phyloP scores from a whole-genome alignment of 2,797 vertebrate genomes.

The Carapus acus region DNA sequence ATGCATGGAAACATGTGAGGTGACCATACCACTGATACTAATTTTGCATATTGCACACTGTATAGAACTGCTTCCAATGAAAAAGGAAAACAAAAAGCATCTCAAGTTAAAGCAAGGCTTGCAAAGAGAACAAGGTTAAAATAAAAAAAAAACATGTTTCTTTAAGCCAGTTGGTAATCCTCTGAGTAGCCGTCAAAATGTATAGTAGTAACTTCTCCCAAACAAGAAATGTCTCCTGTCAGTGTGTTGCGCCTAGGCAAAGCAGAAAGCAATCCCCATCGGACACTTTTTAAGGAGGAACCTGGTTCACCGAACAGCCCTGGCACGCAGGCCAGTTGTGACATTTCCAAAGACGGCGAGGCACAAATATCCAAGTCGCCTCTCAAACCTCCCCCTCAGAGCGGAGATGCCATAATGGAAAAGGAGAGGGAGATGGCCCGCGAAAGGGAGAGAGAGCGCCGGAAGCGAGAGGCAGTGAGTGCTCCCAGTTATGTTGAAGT shows the following conservation, averaged over 20 bases:
- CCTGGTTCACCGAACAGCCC: constrained; percentile 44
- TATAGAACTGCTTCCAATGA: too few relatives aligned
- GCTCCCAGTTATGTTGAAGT: background rate
- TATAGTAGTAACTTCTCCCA: too few relatives aligned
- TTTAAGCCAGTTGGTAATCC: too few relatives aligned
- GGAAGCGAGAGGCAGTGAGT: constrained; percentile 84
- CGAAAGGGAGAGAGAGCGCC: constrained; percentile 83
- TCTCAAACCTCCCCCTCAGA: constrained; percentile 30
- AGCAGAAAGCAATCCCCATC: constrained; percentile 20
- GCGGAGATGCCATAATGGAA: constrained; percentile 36
- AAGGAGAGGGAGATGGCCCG: constrained; percentile 78
- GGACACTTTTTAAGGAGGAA: constrained; percentile 33
- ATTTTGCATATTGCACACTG: too few relatives aligned
- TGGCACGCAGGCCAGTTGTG: constrained; percentile 37
- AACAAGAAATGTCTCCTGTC: constrained; percentile 8
- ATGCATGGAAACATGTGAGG: constrained; percentile 4
- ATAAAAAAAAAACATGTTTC: too few relatives aligned
- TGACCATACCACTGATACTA: too few relatives aligned
- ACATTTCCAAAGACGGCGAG: constrained; percentile 39
- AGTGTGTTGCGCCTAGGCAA: constrained; percentile 32
- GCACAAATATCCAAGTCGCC: constrained; percentile 10
- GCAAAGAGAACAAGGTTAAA: too few relatives aligned
- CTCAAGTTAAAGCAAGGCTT: too few relatives aligned
- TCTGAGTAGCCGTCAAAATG: too few relatives aligned
- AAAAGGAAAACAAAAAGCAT: too few relatives aligned